phyloP scores from a whole-genome alignment of 1,140 invertebrate genomes.

The Bombus pascuorum region DNA sequence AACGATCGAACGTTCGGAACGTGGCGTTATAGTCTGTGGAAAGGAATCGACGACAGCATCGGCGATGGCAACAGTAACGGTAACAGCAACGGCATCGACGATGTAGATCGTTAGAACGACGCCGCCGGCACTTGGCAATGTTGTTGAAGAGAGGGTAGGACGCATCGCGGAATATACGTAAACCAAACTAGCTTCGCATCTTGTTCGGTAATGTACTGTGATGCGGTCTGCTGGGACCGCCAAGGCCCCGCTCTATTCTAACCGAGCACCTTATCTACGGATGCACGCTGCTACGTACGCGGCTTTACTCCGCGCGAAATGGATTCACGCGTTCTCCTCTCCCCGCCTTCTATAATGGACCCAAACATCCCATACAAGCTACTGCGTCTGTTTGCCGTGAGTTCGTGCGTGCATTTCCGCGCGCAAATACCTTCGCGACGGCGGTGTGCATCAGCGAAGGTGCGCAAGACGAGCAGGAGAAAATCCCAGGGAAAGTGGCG shows the following conservation, averaged over 20 bases:
- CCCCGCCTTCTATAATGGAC: slow-evolving; percentile 25
- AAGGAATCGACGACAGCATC: slow-evolving; percentile 18
- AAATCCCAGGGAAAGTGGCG: not conserved
- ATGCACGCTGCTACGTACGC: slow-evolving; percentile 35
- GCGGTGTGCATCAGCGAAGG: no score
- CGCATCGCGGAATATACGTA: slow-evolving; percentile 8
- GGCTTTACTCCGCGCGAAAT: slow-evolving; percentile 6
- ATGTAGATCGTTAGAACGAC: slow-evolving; percentile 22
- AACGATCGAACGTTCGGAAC: not conserved
- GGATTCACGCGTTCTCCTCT: slow-evolving; percentile 17
- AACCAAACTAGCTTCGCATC: slow-evolving; percentile 50
- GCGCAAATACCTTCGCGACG: not conserved
- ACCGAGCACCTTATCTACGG: slow-evolving; percentile 62
- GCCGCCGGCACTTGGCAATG: slow-evolving; percentile 26
- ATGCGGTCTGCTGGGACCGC: slow-evolving; percentile 65
- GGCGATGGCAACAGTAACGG: not conserved
- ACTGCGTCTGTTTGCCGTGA: slow-evolving; percentile 1
- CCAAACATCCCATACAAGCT: slow-evolving; percentile 37
- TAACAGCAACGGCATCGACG: not conserved
- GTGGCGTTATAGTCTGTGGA: not conserved
- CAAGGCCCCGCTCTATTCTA: slow-evolving; percentile 51
- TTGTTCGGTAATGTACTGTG: slow-evolving; percentile 61
- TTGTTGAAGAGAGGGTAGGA: slow-evolving; percentile 28
- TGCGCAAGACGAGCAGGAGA: no score
- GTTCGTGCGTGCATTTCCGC: not conserved